phyloP scores from a whole-genome alignment of 2,888 invertebrate species.

The Drosophila atroscutellata region DNA sequence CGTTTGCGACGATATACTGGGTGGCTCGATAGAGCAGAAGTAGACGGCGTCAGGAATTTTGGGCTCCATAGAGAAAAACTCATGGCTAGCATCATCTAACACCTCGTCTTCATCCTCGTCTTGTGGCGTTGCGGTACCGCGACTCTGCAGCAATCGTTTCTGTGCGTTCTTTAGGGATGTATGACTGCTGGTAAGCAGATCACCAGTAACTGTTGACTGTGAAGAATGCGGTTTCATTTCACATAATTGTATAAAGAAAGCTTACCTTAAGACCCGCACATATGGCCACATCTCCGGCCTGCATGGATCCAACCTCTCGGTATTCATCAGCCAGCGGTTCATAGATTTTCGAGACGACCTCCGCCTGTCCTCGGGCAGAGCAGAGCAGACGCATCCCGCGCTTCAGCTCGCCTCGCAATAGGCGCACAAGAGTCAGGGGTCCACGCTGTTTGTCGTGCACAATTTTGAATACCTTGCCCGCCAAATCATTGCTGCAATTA shows the following conservation, averaged over 20 bases:
- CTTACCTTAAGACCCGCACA: conserved; percentile 93
- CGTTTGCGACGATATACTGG: conserved; percentile 90
- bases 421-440: conserved; percentile 92
- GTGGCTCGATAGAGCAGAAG: conserved; percentile 97
- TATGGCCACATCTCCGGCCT: conserved; percentile 94
- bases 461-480: conserved; percentile 96
- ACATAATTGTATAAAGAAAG: background rate
- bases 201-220: conserved; percentile 90
- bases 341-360: conserved; percentile 85
- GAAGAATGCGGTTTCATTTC: background rate
- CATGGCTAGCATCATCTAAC: conserved; percentile 60
- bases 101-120: conserved; percentile 74
- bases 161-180: conserved; percentile 87
- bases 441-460: conserved; percentile 96
- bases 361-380: conserved; percentile 71
- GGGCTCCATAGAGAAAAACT: conserved; percentile 86
- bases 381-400: conserved; percentile 86
- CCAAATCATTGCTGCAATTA: conserved; percentile 87
- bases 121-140: background rate
- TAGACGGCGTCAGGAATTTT: conserved; percentile 97
- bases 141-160: conserved; percentile 81
- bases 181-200: conserved; percentile 89
- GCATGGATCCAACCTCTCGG: conserved; percentile 88
- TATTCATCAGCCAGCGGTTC: conserved; percentile 96
- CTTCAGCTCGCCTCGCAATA: conserved; percentile 91